Evolutionary conservation across 2,113 vertebrate species (phyloP), one percentile per base, ranked within the genome.

Genomic region (Rissa tridactyla): DNA sequence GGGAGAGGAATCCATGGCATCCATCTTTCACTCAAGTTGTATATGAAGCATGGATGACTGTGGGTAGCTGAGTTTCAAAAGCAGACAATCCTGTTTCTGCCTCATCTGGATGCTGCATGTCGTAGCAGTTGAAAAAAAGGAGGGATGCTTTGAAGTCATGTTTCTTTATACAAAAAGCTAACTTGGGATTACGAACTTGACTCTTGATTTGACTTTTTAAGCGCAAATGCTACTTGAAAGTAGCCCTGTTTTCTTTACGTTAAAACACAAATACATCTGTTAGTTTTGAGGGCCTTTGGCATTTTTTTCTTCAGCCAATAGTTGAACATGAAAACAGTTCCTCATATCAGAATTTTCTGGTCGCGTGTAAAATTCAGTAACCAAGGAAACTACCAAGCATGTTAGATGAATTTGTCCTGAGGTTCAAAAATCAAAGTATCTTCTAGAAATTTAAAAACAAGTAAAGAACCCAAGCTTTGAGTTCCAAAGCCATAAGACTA

Each of bases 81-180:
- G 62, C 10, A 2, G 47, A 68, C 75, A 89, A 40, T 78, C 54
- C 9, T 82, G 36, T 85, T 93, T 96, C 92, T 94, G 69, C 78
- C 69, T 95, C 81, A 93, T 80, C 82, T 94, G 90, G 72, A 30
- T 87, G 58, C 77, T 95, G 52, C 32, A 6, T 88, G 70, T 79
- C 81, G 86, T 66, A 88, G 38, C 27, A 82, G 49, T 86, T 96
- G 82, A 47, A 94, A 95, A 86, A 40, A 82, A 60, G 42, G 75
- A 92, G 86, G 92, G 49, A 60, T 77, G 70, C 22, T 97, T 97
- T 94, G 20, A 97, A 88, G 75, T 81, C n/a, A 44, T 42, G 11
- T 78, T 94, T 95, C 70, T 79, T 86, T 36, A 64, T 76, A 95
- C 69, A 36, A 91, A 96, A 97, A 86, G 36, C 10, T 93, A 90